Conservation (phyloP, 1,140 invertebrate genomes). For the Saccostrea echinata region DNA sequence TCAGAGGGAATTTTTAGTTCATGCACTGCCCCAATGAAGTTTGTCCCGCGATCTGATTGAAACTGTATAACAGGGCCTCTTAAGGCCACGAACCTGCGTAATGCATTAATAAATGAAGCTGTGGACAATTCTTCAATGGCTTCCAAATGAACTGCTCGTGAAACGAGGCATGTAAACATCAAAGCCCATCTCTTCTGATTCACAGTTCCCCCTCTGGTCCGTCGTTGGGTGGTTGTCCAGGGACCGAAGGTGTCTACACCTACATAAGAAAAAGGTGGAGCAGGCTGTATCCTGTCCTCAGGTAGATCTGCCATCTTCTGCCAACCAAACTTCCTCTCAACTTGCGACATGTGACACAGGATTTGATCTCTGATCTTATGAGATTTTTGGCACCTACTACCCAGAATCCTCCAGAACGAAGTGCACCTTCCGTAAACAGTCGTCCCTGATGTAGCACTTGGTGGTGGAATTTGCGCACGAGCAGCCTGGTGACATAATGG, state of each 20-base stretch:
- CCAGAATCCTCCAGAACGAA: not conserved
- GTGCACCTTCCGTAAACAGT: not conserved
- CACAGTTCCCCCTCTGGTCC: slow-evolving; percentile 10
- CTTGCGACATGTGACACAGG: slow-evolving; percentile 51
- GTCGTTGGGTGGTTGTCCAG: not conserved
- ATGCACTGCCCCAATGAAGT: slow-evolving; percentile 9
- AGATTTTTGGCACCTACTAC: not conserved
- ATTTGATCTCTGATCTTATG: not conserved
- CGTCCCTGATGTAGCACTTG: slow-evolving; percentile 18
- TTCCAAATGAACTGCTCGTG: not conserved
- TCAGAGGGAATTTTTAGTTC: not conserved
- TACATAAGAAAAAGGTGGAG: slow-evolving; percentile 47
- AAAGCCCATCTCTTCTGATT: slow-evolving; percentile 7
- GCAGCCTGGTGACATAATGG: not conserved
- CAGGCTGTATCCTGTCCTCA: slow-evolving; percentile 44
- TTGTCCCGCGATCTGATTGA: not conserved
- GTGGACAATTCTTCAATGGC: not conserved
- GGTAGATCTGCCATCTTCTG: slow-evolving; percentile 60
- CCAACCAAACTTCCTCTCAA: not conserved
- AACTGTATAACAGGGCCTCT: not conserved
- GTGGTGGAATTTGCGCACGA: not conserved
- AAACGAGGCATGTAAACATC: not conserved
- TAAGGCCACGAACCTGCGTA: not conserved
- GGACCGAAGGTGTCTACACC: slow-evolving; percentile 61
- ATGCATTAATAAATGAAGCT: not conserved